phyloP scores from a whole-genome alignment of 2,797 vertebrate species.

The Oreonectes daqikongensis region DNA sequence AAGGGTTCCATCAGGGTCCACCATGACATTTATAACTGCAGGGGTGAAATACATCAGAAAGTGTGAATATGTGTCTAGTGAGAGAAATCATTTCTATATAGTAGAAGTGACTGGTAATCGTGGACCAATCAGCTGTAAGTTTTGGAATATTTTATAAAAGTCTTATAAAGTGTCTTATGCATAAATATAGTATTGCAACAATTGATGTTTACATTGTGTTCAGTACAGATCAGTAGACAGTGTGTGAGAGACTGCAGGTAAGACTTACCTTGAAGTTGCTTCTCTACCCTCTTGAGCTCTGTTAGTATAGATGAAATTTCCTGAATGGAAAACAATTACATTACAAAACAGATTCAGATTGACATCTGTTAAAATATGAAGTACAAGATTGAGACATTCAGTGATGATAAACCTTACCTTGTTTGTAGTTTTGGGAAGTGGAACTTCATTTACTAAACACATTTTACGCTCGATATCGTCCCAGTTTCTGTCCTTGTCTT shows the following conservation, averaged over 20 bases:
- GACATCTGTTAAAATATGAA: neutral
- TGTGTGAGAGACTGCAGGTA: too few species aligned
- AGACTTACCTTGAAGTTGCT: slow-evolving; percentile 91
- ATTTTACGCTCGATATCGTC: slow-evolving; percentile 95
- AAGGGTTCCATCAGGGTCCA: slow-evolving; percentile 95
- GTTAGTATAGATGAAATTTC: slow-evolving; percentile 95
- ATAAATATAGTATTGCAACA: too few species aligned
- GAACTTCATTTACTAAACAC: slow-evolving; percentile 88
- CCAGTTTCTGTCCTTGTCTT: slow-evolving; percentile 97
- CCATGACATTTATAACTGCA: slow-evolving; percentile 95
- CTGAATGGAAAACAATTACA: slow-evolving; percentile 65
- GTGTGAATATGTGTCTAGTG: neutral
- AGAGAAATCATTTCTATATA: neutral
- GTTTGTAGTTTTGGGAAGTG: slow-evolving; percentile 94
- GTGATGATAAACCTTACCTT: slow-evolving; percentile 77
- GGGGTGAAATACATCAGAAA: neutral
- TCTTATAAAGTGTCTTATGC: too few species aligned
- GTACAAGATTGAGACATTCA: neutral
- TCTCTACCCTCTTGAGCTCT: slow-evolving; percentile 94
- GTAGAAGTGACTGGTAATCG: neutral
- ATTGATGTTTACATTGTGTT: neutral
- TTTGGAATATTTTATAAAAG: too few species aligned
- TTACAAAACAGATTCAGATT: neutral
- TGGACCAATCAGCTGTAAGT: neutral
- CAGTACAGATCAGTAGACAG: neutral